phyloP scores from a whole-genome alignment of 2,797 vertebrate genomes.

The Graptemys geographica region DNA sequence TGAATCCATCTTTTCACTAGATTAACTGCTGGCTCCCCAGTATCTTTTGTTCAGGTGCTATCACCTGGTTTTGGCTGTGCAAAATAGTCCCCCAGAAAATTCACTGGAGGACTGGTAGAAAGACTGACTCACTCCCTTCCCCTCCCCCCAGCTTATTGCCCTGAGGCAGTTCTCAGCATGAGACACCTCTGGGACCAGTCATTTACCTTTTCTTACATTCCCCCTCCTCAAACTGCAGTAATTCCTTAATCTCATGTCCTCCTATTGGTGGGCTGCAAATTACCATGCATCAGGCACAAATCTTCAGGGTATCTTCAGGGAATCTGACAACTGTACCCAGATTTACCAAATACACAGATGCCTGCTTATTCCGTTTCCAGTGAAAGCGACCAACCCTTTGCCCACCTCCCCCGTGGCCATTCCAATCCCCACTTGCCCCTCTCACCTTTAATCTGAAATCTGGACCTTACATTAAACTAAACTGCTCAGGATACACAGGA shows the following conservation, averaged over 20 bases:
- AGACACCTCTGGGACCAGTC: constrained; percentile 62
- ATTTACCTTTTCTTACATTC: constrained; percentile 39
- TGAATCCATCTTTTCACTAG: constrained; percentile 21
- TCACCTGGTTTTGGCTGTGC: background rate
- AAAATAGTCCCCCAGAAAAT: constrained; percentile 20
- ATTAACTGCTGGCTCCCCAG: constrained; percentile 17
- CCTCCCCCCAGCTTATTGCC: background rate
- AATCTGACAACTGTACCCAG: constrained; percentile 2
- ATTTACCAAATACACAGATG: background rate
- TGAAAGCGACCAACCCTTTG: constrained; percentile 29
- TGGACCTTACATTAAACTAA: constrained; percentile 42
- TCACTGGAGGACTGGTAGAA: constrained; percentile 2
- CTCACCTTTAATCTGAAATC: constrained; percentile 21
- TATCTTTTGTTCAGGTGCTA: background rate
- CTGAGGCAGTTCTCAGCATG: constrained; percentile 27
- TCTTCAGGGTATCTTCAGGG: background rate
- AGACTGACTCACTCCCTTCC: background rate
- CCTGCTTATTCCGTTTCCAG: constrained; percentile 32
- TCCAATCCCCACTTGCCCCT: constrained; percentile 38
- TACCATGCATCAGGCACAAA: background rate
- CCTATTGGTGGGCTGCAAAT: constrained; percentile 25
- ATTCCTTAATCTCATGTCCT: constrained; percentile 35
- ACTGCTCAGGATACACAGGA: constrained; percentile 32
- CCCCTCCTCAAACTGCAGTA: constrained; percentile 14
- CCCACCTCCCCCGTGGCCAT: constrained; percentile 29